Evolutionary conservation across 30 jellyfish, hydroid and myxozoan genomes (phyloP).

Genomic region (Euphysa ruthae): DNA sequence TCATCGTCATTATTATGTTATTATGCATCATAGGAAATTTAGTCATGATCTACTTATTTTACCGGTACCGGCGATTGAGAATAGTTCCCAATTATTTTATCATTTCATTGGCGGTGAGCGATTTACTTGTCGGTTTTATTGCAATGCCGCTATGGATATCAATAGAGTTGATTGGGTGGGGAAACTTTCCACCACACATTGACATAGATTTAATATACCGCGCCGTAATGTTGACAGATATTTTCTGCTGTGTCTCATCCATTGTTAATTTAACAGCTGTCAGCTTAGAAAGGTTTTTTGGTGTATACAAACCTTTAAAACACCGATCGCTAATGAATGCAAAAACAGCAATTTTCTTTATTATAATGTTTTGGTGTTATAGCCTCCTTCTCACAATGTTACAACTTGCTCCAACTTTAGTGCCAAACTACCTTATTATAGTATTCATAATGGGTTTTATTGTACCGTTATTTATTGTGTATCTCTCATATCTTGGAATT

Average conservation of each 20-base stretch:
- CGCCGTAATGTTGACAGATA: constrained; percentile 52
- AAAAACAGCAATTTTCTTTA: constrained; percentile 30
- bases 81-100: constrained; percentile 57
- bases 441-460: constrained; percentile 40
- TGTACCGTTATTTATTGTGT: constrained; percentile 42
- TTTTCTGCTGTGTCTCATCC: constrained; percentile 55
- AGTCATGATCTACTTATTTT: constrained; percentile 44
- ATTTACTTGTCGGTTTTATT: constrained; percentile 51
- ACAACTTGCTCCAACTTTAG: constrained; percentile 1
- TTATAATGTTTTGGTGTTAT: constrained; percentile 50
- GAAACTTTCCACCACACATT: constrained; percentile 33
- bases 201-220: constrained; percentile 15
- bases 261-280: constrained; percentile 54
- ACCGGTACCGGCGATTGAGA: constrained; percentile 56
- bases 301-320: constrained; percentile 46
- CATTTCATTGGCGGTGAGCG: constrained; percentile 67
- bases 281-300: constrained; percentile 68
- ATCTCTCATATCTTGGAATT: constrained; percentile 30
- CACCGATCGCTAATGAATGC: constrained; percentile 65
- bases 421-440: constrained; percentile 23
- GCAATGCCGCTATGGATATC: constrained; percentile 83
- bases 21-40: constrained; percentile 59
- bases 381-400: constrained; percentile 33
- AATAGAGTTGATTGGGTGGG: constrained; percentile 51
- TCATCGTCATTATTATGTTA: constrained; percentile 17